phyloP scores from a whole-genome alignment of 2,888 invertebrate genomes.

The Macrosiphum euphorbiae region DNA sequence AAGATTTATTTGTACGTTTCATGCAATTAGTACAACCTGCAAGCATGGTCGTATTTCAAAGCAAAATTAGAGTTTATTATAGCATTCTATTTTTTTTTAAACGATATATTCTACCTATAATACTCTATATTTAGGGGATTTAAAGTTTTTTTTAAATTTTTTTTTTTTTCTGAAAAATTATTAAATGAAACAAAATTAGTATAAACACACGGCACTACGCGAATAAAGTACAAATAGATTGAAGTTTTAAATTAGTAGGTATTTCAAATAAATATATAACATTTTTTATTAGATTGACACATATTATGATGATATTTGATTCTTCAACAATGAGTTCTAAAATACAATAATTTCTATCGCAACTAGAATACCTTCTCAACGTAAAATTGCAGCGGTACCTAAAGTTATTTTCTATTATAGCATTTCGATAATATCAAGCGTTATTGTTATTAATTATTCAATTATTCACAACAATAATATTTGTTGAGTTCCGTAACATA shows the following conservation, averaged over 20 bases:
- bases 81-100: background rate
- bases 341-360: background rate
- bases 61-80: background rate
- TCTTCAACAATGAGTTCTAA: background rate
- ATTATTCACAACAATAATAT: slow-evolving; percentile 37
- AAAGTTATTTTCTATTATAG: slow-evolving; percentile 8
- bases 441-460: slow-evolving; percentile 11
- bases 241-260: background rate
- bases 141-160: background rate
- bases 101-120: background rate
- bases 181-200: background rate
- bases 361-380: background rate
- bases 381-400: background rate
- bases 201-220: background rate
- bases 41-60: background rate
- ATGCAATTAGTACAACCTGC: background rate
- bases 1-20: background rate
- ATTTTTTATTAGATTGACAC: background rate
- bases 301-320: background rate
- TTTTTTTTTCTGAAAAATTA: background rate
- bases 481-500: background rate
- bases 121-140: background rate
- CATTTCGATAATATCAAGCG: slow-evolving; percentile 26
- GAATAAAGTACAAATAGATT: background rate
- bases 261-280: background rate